phyloP scores from a whole-genome alignment of 37 sponge, comb jelly and placozoan species.

The Hormiphora californensis region DNA sequence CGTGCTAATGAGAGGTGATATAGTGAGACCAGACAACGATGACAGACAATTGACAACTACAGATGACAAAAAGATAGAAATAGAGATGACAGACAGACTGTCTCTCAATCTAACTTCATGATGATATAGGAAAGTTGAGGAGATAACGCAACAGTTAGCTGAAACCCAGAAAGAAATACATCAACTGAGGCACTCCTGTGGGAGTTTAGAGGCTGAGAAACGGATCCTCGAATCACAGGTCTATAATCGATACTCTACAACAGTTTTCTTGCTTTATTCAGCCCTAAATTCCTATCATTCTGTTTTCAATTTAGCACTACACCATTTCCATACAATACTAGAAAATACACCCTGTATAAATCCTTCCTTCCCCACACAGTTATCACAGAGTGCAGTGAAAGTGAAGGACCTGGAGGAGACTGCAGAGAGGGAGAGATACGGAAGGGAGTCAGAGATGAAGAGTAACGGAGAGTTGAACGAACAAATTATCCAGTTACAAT shows the following conservation, averaged over 20 bases:
- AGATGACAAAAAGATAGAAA: no score
- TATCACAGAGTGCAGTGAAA: conserved; percentile 29
- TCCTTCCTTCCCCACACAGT: not conserved
- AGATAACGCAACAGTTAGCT: conserved; percentile 24
- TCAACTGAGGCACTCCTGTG: conserved; percentile 3
- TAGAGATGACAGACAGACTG: no score
- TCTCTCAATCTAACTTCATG: not conserved
- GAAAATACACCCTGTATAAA: no score
- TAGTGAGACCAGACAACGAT: no score
- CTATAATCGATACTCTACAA: not conserved
- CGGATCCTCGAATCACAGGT: conserved; percentile 44
- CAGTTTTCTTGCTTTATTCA: not conserved
- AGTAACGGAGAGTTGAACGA: not conserved
- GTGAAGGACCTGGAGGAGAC: not conserved
- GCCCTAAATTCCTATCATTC: not conserved
- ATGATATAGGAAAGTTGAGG: not conserved
- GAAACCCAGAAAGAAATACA: conserved; percentile 46
- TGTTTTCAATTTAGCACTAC: not conserved
- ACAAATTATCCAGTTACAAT: not conserved
- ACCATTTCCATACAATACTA: not conserved
- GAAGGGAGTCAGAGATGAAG: not conserved
- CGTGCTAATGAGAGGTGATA: conserved; percentile 39
- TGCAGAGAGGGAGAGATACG: not conserved
- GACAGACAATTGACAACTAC: no score
- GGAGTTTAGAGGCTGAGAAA: not conserved